A percentile compares a stretch with the other conserved stretches of the same genome.
phyloP scores from a whole-genome alignment of 2,797 vertebrate species.

The Ctenochaetus hawaiiensis region DNA sequence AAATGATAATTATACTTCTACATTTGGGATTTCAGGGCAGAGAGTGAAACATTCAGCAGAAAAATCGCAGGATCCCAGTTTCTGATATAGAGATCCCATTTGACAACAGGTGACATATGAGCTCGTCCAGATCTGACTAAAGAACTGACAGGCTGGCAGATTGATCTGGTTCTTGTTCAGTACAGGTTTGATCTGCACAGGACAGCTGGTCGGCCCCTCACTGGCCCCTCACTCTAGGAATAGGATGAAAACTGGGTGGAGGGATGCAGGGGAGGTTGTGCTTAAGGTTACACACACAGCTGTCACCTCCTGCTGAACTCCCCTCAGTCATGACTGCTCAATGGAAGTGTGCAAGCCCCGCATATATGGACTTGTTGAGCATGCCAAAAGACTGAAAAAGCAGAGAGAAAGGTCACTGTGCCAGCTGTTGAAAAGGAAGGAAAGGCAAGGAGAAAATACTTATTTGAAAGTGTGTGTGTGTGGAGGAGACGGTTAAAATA shows the following conservation, averaged over 20 bases:
- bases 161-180: conserved; percentile 53
- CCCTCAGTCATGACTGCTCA: conserved; percentile 26
- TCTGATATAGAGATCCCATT: neutral
- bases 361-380: conserved; percentile 31
- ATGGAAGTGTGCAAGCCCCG: conserved; percentile 48
- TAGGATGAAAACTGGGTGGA: conserved; percentile 38
- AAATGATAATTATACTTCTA: neutral
- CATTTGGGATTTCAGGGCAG: neutral
- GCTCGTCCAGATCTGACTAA: conserved; percentile 37
- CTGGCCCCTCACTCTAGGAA: conserved; percentile 28
- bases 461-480: conserved; percentile 4
- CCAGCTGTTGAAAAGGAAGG: conserved; percentile 51
- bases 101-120: conserved; percentile 35
- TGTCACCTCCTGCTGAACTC: conserved; percentile 69
- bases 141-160: conserved; percentile 40
- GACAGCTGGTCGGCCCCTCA: conserved; percentile 58
- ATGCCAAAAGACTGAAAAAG: conserved; percentile 35
- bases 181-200: conserved; percentile 70
- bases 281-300: conserved; percentile 75
- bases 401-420: conserved; percentile 52
- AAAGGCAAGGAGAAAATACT: neutral
- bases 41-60: neutral
- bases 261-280: conserved; percentile 49
- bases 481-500: conserved; percentile 8
- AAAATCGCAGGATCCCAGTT: neutral